phyloP scores from a whole-genome alignment of 2,797 vertebrate genomes.

The Hippopotamyrus pictus region DNA sequence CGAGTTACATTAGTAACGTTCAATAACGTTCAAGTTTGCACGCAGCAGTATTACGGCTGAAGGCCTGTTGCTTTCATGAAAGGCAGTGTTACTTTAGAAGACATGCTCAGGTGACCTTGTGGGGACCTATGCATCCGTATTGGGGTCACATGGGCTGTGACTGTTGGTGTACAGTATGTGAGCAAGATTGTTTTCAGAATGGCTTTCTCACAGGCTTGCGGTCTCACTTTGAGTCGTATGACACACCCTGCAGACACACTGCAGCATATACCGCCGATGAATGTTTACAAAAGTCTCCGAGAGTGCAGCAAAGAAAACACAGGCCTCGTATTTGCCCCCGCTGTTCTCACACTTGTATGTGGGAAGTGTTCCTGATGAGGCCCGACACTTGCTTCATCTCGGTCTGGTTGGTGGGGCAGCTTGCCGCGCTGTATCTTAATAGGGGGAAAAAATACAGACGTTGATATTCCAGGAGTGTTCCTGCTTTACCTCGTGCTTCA shows the following conservation, averaged over 20 bases:
- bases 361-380: neutral
- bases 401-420: neutral
- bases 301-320: neutral
- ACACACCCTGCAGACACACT: neutral
- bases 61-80: neutral
- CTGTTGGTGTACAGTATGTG: neutral
- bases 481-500: neutral
- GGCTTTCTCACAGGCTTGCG: neutral
- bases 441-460: neutral
- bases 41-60: neutral
- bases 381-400: neutral
- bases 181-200: neutral
- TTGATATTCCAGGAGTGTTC: constrained; percentile 23
- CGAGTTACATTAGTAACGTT: neutral
- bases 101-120: neutral
- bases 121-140: neutral
- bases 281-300: neutral
- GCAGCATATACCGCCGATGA: neutral
- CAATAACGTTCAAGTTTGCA: neutral
- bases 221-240: neutral
- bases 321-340: neutral
- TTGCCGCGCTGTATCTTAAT: neutral
- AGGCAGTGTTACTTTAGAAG: neutral
- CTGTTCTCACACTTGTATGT: neutral
- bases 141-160: neutral